Evolutionary conservation across 2,113 vertebrate species (phyloP), one percentile per base, ranked within the genome.

Genomic region (Tursiops truncatus): DNA sequence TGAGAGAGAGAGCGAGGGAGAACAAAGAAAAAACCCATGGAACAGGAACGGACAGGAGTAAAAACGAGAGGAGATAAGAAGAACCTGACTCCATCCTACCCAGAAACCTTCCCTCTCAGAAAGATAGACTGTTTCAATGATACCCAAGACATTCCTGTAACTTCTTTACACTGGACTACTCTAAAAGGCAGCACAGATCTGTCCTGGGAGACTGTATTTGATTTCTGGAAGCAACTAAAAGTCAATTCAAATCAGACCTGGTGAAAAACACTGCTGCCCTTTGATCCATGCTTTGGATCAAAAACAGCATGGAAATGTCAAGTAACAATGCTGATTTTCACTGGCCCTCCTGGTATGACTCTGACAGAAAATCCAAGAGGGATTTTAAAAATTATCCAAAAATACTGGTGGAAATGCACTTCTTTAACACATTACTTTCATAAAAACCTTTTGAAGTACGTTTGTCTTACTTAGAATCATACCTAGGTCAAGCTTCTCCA

Each of bases 21-120:
- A 28, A 18, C 56, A 67, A n/a, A 53, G 25, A 25, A 76, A 87
- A 76, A 36, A 58, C 82, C 56, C 1, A 5, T 1, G 58, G 15
- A 26, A 50, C 9, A 31, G 80, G 79, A 80, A 65, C 13, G 8
- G 38, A 41, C 14, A 38, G 41, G 6, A 91, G 9, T 13, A 0
- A 18, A 28, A 25, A 5, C 6, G 0, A 2, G 25, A 17, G n/a
- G 2, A 8, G 10, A 33, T 5, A 10, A 25, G 38, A 60, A 8
- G 41, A 47, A 28, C 15, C 21, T 3, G 7, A 14, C 21, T 20
- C 38, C n/a, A 65, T 63, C 26, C 3, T n/a, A 77, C 12, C 50
- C 9, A 36, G 56, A 56, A 65, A 21, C 9, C 9, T 25, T 8
- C 70, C 41, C n/a, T 71, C 31, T 26, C 9, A 1, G 58, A 36